phyloP scores from a whole-genome alignment of 2,888 invertebrate genomes.

The Chouioia cunea region DNA sequence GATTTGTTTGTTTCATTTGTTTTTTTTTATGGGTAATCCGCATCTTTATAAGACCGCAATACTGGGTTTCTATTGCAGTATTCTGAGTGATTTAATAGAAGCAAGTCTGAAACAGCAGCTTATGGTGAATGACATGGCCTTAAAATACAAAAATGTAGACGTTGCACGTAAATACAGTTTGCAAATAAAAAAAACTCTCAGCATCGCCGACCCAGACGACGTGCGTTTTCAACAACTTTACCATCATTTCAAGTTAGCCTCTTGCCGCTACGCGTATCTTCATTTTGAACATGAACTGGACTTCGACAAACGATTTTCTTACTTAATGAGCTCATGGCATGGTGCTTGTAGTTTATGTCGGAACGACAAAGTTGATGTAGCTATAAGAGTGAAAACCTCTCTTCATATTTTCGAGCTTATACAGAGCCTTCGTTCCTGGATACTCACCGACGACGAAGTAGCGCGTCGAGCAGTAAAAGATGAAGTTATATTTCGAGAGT shows the following conservation, averaged over 20 bases:
- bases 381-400: slow-evolving; percentile 22
- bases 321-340: slow-evolving; percentile 53
- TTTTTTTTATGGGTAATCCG: no score
- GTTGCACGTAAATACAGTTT: slow-evolving; percentile 66
- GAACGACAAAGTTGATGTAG: neutral
- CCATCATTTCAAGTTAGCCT: slow-evolving; percentile 21
- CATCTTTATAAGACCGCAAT: no score
- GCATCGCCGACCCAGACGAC: neutral
- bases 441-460: slow-evolving; percentile 11
- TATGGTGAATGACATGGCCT: slow-evolving; percentile 69
- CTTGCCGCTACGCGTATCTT: slow-evolving; percentile 49
- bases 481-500: neutral
- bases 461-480: neutral
- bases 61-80: neutral
- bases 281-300: slow-evolving; percentile 49
- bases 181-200: slow-evolving; percentile 10
- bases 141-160: slow-evolving; percentile 67
- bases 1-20: neutral
- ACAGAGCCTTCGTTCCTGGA: slow-evolving; percentile 19
- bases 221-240: neutral
- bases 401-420: slow-evolving; percentile 39
- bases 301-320: slow-evolving; percentile 34
- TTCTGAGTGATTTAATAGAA: slow-evolving; percentile 6
- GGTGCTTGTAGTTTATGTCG: neutral
- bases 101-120: slow-evolving; percentile 56